Conservation (phyloP, 1,140 invertebrate species). For the Neoseiulus cucumeris region DNA sequence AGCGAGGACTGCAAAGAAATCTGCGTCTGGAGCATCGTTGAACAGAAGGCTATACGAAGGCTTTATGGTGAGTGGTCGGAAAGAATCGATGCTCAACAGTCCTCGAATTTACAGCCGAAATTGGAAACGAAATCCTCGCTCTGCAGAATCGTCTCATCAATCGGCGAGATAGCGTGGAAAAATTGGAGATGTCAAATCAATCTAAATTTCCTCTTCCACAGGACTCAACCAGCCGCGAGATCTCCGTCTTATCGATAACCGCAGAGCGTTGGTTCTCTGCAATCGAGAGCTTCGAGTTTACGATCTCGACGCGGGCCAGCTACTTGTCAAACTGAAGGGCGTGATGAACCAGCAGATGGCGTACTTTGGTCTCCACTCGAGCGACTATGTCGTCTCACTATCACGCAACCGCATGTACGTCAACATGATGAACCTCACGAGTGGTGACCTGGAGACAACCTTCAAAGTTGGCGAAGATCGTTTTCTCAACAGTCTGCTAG, state of each 20-base stretch:
- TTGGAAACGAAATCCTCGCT: neutral
- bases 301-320: slow-evolving; percentile 48
- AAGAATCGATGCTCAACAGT: neutral
- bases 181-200: neutral
- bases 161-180: neutral
- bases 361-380: slow-evolving; percentile 57
- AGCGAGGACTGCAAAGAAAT: slow-evolving; percentile 50
- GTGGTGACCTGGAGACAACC: slow-evolving; percentile 59
- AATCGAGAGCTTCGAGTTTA: slow-evolving; percentile 54
- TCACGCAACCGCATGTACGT: slow-evolving; percentile 73
- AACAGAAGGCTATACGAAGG: slow-evolving; percentile 39
- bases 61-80: slow-evolving; percentile 35
- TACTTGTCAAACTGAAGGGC: slow-evolving; percentile 49
- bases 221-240: slow-evolving; percentile 26
- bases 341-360: slow-evolving; percentile 85
- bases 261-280: slow-evolving; percentile 53
- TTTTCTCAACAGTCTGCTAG: slow-evolving; percentile 64
- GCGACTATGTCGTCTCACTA: slow-evolving; percentile 51
- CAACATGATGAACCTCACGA: slow-evolving; percentile 62
- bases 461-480: slow-evolving; percentile 63
- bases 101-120: neutral
- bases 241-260: slow-evolving; percentile 35
- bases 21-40: slow-evolving; percentile 42
- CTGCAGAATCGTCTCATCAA: neutral
- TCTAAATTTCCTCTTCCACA: neutral